Conservation (phyloP, 1,140 invertebrate species). For the Drosophila bocqueti region DNA sequence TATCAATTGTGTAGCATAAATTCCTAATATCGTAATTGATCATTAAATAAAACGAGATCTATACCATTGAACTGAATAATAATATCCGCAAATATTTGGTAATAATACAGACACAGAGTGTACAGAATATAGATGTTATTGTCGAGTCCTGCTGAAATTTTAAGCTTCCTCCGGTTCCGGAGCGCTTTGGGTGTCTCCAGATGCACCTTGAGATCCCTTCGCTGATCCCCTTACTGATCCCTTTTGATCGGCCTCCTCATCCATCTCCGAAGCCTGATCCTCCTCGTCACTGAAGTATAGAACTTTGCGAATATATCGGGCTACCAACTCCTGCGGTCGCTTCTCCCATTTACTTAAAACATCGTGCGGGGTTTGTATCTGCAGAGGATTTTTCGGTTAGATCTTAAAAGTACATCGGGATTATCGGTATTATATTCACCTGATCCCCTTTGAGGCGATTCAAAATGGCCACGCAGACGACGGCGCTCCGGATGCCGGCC, state of each 20-base stretch:
- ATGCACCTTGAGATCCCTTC: background rate
- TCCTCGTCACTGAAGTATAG: constrained; percentile 17
- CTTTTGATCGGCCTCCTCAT: background rate
- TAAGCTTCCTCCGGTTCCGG: background rate
- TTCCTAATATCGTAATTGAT: constrained; percentile 53
- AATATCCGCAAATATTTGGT: background rate
- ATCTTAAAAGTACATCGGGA: background rate
- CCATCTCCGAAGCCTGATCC: constrained; percentile 8
- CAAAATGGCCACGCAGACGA: constrained; percentile 95
- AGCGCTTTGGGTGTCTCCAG: constrained; percentile 20
- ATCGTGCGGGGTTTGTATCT: constrained; percentile 25
- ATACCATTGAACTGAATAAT: constrained; percentile 38
- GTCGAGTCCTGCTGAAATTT: background rate
- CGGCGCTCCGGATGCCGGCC: constrained; percentile 93
- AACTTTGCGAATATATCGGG: constrained; percentile 50
- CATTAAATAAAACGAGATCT: constrained; percentile 42
- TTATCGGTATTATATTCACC: constrained; percentile 16
- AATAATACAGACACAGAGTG: background rate
- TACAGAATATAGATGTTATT: background rate
- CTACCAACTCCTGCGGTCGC: constrained; percentile 37
- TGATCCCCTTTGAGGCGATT: constrained; percentile 97
- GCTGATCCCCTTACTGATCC: background rate
- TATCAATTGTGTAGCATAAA: constrained; percentile 64
- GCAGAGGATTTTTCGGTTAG: too few species aligned
- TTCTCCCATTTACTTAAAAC: constrained; percentile 27